Base-by-base conservation (phyloP, 2,888 invertebrate genomes). In the Orchesellides sinensis region DNA sequence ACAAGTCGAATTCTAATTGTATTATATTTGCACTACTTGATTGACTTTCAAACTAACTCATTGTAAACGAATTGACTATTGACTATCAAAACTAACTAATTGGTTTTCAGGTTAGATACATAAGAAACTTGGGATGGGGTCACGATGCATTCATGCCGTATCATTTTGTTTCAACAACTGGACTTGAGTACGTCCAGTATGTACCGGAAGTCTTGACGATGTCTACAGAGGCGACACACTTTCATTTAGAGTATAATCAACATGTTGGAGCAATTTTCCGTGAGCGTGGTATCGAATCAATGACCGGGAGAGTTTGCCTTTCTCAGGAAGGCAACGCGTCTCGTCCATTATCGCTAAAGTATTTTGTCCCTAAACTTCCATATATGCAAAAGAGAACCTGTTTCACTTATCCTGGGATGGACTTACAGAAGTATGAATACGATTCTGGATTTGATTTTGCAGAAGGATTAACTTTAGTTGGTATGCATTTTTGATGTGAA, bases 131-230 rank as follows among this genome's bases (percentile, higher is more conserved):
- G 1, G 84, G 84, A 0, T 72, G 75, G 49, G 14, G 69, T 6
- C 12, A 56, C 14, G 66, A 68, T 52, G 83, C 84, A 1, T 85
- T 49, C 27, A 29, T 54, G 23, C 83, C 83, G 4, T 85, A 80
- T 47, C 68, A 80, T 35, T 85, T 85, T 56, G 83, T 75, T 5
- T 25, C 65, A 12, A 80, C 75, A 21, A 21, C 66, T 17, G 84
- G 84, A 14, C 35, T 83, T 23, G 84, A 85, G 35, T 83, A 80
- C 25, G 25, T 85, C 29, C 84, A 85, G 73, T n/a, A 10, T 14
- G 52, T 85, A 12, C 73, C 74, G 3, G 73, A 69, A n/a, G 54
- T 23, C 1, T 23, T 47, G 47, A 79, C 79, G 25, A 27, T 79
- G 72, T 35, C 54, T 17, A 25, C 23, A n/a, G 49, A 1, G 32